Percentiles rank a stretch among this genome's conserved stretches.
Conservation (phyloP, 2,113 vertebrate species). For the Lepus timidus region DNA sequence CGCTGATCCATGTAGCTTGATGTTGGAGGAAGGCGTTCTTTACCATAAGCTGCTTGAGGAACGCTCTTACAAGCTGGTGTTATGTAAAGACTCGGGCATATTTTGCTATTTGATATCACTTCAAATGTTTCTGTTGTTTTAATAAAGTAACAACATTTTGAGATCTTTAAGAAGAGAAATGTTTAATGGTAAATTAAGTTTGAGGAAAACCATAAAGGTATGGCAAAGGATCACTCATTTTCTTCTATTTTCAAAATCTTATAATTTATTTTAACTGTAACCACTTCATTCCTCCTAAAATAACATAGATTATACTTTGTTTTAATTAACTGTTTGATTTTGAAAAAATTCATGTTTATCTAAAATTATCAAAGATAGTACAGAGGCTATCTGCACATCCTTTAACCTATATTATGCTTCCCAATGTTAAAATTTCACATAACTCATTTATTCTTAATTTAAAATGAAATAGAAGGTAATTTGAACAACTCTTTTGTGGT, state of each 20-base stretch:
- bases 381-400: neutral
- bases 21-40: neutral
- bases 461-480: conserved; percentile 31
- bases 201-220: neutral
- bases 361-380: neutral
- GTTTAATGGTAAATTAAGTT: neutral
- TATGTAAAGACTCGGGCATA: neutral
- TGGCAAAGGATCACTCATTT: neutral
- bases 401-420: neutral
- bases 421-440: neutral
- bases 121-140: neutral
- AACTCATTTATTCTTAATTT: conserved; percentile 1
- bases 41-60: neutral
- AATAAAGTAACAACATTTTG: neutral
- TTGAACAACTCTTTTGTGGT: neutral
- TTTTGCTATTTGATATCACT: neutral
- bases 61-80: neutral
- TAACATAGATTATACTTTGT: neutral
- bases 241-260: neutral
- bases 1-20: neutral
- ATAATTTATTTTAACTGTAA: conserved; percentile 25
- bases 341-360: neutral
- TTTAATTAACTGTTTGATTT: neutral
- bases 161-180: neutral
- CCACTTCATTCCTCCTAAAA: neutral